Evolutionary conservation across 2,888 invertebrate genomes (phyloP).

Genomic region (Cheilosia scutellata): DNA sequence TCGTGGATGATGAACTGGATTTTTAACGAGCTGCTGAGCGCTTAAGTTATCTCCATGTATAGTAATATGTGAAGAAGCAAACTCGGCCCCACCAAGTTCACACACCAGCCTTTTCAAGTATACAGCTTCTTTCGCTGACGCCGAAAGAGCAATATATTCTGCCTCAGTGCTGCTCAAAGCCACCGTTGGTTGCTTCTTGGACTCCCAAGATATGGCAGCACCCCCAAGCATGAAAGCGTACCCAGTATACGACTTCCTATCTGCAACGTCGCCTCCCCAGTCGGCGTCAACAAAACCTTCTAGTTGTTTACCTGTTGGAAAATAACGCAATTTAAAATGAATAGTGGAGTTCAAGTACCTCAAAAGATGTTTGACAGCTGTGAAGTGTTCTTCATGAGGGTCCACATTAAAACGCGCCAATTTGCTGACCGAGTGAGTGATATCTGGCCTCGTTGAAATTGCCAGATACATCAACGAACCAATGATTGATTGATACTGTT

Average conservation of each 20-base stretch:
- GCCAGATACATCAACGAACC: slow-evolving; percentile 66
- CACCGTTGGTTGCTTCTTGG: slow-evolving; percentile 60
- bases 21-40: slow-evolving; percentile 35
- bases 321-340: slow-evolving; percentile 36
- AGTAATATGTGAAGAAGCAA: no score
- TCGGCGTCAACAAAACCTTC: slow-evolving; percentile 69
- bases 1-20: slow-evolving; percentile 44
- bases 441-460: slow-evolving; percentile 61
- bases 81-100: slow-evolving; percentile 20
- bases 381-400: slow-evolving; percentile 63
- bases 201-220: slow-evolving; percentile 55
- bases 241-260: slow-evolving; percentile 65
- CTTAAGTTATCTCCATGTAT: slow-evolving; percentile 41
- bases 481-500: slow-evolving; percentile 59
- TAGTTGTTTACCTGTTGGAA: slow-evolving; percentile 12
- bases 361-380: slow-evolving; percentile 62
- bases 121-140: slow-evolving; percentile 58
- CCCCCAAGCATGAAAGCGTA: slow-evolving; percentile 52
- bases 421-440: slow-evolving; percentile 55
- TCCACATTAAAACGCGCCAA: slow-evolving; percentile 55
- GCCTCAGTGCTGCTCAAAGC: slow-evolving; percentile 71
- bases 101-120: slow-evolving; percentile 20
- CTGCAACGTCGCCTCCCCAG: slow-evolving; percentile 63
- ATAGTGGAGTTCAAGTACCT: slow-evolving; percentile 56
- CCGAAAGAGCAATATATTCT: slow-evolving; percentile 55